Evolutionary conservation across 2,797 vertebrate genomes (phyloP).

Genomic region (Sarcoramphus papa): DNA sequence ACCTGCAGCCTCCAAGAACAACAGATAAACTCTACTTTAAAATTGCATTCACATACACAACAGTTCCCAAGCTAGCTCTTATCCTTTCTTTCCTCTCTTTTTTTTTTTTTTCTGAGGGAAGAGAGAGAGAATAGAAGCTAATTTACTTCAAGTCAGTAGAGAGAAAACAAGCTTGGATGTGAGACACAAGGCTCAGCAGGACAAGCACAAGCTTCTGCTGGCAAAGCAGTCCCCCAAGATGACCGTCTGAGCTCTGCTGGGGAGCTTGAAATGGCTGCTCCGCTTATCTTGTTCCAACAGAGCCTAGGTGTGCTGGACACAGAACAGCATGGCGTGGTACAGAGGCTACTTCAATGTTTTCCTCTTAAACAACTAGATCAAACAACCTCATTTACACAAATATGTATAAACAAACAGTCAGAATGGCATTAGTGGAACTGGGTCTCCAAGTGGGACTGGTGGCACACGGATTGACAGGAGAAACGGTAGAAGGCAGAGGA

Average conservation of each 20-base stretch:
- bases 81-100: not conserved
- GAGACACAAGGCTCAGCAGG: not conserved
- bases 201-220: not conserved
- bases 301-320: not conserved
- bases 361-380: not conserved
- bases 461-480: not conserved
- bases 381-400: not conserved
- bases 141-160: slow-evolving; percentile 20
- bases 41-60: not conserved
- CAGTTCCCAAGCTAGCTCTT: not conserved
- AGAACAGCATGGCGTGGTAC: not conserved
- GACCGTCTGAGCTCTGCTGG: not conserved
- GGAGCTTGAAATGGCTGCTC: not conserved
- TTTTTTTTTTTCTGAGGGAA: not conserved
- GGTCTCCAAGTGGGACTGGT: not conserved
- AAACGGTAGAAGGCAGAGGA: not conserved
- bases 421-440: not conserved
- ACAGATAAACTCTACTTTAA: not conserved
- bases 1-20: not conserved
- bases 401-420: not conserved
- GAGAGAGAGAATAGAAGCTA: not conserved
- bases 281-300: slow-evolving; percentile 32
- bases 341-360: not conserved
- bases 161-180: not conserved
- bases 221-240: not conserved